These are phyloP conservation scores for Mormyrus proboscirostris DNA, from an alignment of 2,797 vertebrate genomes.

Conservation along the genomic window DNA sequence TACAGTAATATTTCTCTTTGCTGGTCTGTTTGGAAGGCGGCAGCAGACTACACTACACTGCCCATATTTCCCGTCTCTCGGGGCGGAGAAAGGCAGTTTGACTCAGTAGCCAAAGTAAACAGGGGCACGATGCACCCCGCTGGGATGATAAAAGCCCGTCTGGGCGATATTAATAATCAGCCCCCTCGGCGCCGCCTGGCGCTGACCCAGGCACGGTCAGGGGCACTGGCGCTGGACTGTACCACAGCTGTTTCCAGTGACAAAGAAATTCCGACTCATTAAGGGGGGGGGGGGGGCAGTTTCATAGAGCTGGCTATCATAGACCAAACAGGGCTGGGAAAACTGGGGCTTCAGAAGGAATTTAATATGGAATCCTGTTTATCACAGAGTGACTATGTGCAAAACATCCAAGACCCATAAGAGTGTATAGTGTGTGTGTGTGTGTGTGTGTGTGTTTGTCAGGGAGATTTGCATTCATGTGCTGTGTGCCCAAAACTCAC, in stretches of 20 bases:
- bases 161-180: slow-evolving; percentile 53
- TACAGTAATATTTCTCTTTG: background rate
- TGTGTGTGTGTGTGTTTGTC: background rate
- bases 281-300: slow-evolving; percentile 29
- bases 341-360: background rate
- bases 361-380: background rate
- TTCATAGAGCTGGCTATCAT: slow-evolving; percentile 31
- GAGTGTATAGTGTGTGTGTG: background rate
- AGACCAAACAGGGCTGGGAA: slow-evolving; percentile 25
- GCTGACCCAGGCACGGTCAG: slow-evolving; percentile 52
- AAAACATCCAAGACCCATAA: background rate
- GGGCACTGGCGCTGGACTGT: slow-evolving; percentile 44
- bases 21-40: background rate
- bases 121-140: slow-evolving; percentile 40
- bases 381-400: background rate
- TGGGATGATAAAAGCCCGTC: slow-evolving; percentile 60
- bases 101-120: slow-evolving; percentile 50
- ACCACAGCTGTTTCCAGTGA: slow-evolving; percentile 58
- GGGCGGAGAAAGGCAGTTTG: slow-evolving; percentile 45
- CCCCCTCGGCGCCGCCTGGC: slow-evolving; percentile 44
- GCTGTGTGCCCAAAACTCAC: background rate
- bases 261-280: slow-evolving; percentile 57
- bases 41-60: too few species aligned
- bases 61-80: background rate
- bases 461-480: background rate